Conservation (phyloP, 1,140 invertebrate genomes). For the Bilobella aurantiaca region DNA sequence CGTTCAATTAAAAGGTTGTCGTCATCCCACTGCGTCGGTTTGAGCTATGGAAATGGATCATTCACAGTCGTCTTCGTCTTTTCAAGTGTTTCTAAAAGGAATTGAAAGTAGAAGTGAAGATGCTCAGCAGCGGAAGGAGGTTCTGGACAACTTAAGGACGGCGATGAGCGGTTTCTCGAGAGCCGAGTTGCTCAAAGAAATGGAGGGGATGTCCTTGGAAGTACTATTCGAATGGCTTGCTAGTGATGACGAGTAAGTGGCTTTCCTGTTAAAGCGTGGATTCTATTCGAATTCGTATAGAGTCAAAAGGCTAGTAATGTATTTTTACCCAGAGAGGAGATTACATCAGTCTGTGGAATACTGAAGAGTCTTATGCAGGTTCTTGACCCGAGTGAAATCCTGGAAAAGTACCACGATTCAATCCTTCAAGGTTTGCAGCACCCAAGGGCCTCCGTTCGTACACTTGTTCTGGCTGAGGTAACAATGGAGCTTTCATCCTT, state of each 20-base stretch:
- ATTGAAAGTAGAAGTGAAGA: no score
- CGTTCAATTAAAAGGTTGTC: no score
- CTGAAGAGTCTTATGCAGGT: slow-evolving; percentile 28
- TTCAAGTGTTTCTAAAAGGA: background rate
- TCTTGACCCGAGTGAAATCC: slow-evolving; percentile 18
- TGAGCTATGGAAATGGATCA: no score
- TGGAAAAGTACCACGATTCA: slow-evolving; percentile 27
- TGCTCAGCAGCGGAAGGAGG: slow-evolving; percentile 18
- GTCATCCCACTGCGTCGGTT: no score
- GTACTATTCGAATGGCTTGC: slow-evolving; percentile 28
- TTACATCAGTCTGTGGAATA: slow-evolving; percentile 27
- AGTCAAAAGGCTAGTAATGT: background rate
- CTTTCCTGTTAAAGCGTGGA: background rate
- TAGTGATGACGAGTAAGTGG: slow-evolving; percentile 17
- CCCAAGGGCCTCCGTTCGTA: slow-evolving; percentile 20
- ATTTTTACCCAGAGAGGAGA: slow-evolving; percentile 17
- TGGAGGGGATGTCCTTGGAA: slow-evolving; percentile 19
- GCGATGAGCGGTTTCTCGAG: slow-evolving; percentile 18
- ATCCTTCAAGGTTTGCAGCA: slow-evolving; percentile 29
- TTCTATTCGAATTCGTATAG: background rate
- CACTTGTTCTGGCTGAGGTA: slow-evolving; percentile 29
- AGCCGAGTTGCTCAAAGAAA: slow-evolving; percentile 11
- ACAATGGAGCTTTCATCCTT: background rate
- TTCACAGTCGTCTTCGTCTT: no score
- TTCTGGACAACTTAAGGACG: slow-evolving; percentile 20